Base-by-base conservation (phyloP, 2,113 vertebrate genomes). In the Hippoglossus stenolepis region DNA sequence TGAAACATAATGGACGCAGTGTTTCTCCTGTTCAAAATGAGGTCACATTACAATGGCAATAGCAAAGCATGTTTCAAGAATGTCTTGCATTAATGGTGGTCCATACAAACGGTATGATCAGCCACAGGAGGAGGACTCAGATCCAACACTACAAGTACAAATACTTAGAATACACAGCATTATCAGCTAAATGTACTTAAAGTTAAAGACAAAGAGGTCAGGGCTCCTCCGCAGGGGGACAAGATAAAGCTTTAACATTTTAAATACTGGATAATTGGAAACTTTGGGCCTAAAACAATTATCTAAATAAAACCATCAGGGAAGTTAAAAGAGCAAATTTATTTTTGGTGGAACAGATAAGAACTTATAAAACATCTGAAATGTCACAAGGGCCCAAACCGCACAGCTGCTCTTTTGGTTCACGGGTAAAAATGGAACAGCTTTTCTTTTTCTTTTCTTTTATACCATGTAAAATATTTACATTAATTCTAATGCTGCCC, bases 1-100 rank as follows among this genome's bases (percentile, higher is more conserved):
- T 47, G 65, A 49, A 77, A 76, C 82, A 85, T 85, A 89, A 87
- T 73, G 72, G 53, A 38, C 65, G 84, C 85, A 91, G 61, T 89
- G 87, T 73, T 47, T 23, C 74, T 65, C 69, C 79, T 90, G 84
- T 89, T 84, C 26, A 38, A 64, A 73, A 65, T 75, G 24, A 65
- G 65, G 53, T 71, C 14, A 20, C 8, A 51, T 67, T 54, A 69
- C 59, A 76, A 73, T 71, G 43, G 71, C 5, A 40, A 73, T 71
- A 45, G 70, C 4, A 45, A 61, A 66, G 66, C 63, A 43, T 73
- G 45, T 75, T 64, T 45, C 20, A 47, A 53, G 47, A 51, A 64
- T 57, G 28, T 26, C 0, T n/a, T 2, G 40, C 10, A 28, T 51
- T 40, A 70, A 60, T 5, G 20, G 28, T 21, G 43, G 4, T 24